A percentile compares a stretch with the other conserved stretches of the same genome.
Evolutionary conservation across 2,113 vertebrate species (phyloP).

Genomic region (Uropsilus gracilis): DNA sequence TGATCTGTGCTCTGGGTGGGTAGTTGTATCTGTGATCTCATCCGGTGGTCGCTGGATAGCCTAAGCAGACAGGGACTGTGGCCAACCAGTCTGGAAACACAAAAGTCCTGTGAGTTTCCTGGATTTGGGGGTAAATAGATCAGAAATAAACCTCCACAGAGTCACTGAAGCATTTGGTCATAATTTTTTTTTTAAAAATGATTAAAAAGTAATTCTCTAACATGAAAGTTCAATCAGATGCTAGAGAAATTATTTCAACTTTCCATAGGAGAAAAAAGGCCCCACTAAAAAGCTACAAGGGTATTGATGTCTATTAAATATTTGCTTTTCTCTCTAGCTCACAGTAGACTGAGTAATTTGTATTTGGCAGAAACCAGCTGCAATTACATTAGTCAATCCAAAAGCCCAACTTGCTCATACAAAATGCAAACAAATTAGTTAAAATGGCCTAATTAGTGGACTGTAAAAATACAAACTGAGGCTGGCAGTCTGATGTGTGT

Average conservation of each 20-base stretch:
- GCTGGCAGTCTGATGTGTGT: slow-evolving; percentile 86
- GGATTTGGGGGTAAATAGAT: slow-evolving; percentile 75
- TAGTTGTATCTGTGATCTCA: too few species aligned
- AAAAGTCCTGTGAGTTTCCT: slow-evolving; percentile 34
- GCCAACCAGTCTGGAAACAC: neutral
- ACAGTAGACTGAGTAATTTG: slow-evolving; percentile 91
- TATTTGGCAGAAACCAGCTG: slow-evolving; percentile 90
- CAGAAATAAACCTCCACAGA: slow-evolving; percentile 80
- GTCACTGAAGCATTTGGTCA: slow-evolving; percentile 82
- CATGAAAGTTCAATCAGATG: slow-evolving; percentile 87
- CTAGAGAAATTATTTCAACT: slow-evolving; percentile 88
- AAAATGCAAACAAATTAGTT: slow-evolving; percentile 95
- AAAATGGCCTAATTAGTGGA: slow-evolving; percentile 92
- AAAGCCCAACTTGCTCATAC: slow-evolving; percentile 92
- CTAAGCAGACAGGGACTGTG: slow-evolving; percentile 13
- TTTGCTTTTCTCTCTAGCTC: slow-evolving; percentile 91
- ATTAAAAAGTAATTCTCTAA: slow-evolving; percentile 88
- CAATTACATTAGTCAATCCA: slow-evolving; percentile 92
- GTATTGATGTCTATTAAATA: slow-evolving; percentile 93
- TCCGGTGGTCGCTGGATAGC: neutral
- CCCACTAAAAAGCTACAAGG: slow-evolving; percentile 86
- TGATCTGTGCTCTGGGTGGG: neutral
- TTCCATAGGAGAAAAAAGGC: slow-evolving; percentile 80
- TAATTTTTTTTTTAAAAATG: slow-evolving; percentile 84
- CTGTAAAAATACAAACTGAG: slow-evolving; percentile 90